Evolutionary conservation across 2,888 invertebrate genomes (phyloP).

Genomic region (Brachyptera risi): DNA sequence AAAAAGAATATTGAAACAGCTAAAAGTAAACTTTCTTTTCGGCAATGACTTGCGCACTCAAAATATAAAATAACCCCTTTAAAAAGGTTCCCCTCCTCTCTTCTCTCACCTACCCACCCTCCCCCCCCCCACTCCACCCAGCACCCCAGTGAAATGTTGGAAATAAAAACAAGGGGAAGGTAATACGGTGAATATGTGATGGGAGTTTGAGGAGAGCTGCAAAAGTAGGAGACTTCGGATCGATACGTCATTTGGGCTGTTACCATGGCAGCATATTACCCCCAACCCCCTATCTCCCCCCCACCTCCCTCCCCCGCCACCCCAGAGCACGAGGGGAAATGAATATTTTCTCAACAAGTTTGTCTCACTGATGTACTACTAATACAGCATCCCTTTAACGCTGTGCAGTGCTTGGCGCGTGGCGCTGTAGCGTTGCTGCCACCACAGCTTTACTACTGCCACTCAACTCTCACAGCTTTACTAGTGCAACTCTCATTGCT

Average conservation of each 20-base stretch:
- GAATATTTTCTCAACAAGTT: constrained; percentile 31
- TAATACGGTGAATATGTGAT: constrained; percentile 51
- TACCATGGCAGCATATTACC: constrained; percentile 48
- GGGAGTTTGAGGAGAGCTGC: constrained; percentile 38
- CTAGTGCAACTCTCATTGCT: background rate
- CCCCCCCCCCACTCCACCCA: constrained; percentile 22
- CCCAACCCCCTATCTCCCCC: constrained; percentile 28
- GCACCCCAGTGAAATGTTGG: constrained; percentile 38
- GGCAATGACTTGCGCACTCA: constrained; percentile 34
- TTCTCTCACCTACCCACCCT: constrained; percentile 6
- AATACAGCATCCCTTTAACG: constrained; percentile 8
- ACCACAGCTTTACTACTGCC: background rate
- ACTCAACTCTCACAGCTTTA: background rate
- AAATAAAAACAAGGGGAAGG: constrained; percentile 46
- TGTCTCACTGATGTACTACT: constrained; percentile 25
- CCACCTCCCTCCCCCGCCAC: constrained; percentile 24
- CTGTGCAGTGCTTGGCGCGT: no score
- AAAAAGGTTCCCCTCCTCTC: constrained; percentile 36
- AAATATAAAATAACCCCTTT: constrained; percentile 31
- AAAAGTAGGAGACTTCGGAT: constrained; percentile 38
- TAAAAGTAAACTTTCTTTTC: constrained; percentile 40
- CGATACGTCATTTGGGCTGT: constrained; percentile 53
- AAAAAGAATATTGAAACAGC: constrained; percentile 40
- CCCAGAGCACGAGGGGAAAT: constrained; percentile 25
- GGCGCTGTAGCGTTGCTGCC: background rate